These are phyloP conservation scores for Dendroctonus valens DNA, from an alignment of 1,140 invertebrate genomes.

Conservation along the genomic window DNA sequence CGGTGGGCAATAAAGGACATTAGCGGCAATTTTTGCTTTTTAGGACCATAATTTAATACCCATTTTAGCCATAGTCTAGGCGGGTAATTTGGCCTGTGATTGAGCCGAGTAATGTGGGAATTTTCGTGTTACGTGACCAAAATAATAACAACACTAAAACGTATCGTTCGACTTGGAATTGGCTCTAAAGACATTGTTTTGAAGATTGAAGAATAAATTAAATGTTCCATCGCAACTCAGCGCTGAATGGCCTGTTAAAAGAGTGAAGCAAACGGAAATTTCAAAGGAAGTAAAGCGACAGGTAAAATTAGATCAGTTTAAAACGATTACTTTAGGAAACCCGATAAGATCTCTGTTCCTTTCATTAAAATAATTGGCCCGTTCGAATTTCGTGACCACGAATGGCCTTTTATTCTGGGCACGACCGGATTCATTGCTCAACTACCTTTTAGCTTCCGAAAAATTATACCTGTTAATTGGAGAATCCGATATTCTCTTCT, in stretches of 20 bases:
- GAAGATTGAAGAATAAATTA: no score
- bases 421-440: conserved; percentile 4
- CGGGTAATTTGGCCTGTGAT: conserved; percentile 11
- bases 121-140: neutral
- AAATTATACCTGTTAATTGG: conserved; percentile 6
- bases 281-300: conserved; percentile 14
- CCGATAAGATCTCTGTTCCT: conserved; percentile 21
- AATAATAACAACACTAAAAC: no score
- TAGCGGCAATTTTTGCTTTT: conserved; percentile 24
- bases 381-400: conserved; percentile 27
- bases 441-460: conserved; percentile 19
- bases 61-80: conserved; percentile 13
- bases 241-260: no score
- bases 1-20: conserved; percentile 20
- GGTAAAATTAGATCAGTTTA: conserved; percentile 25
- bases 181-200: no score
- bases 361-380: conserved; percentile 28
- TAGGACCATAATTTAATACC: conserved; percentile 23
- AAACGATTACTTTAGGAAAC: conserved; percentile 24
- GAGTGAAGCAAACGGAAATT: conserved; percentile 9
- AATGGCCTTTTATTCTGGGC: conserved; percentile 22
- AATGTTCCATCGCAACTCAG: neutral
- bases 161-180: no score
- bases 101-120: conserved; percentile 21
- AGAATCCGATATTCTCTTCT: no score